Evolutionary conservation across 2,797 vertebrate species (phyloP), one percentile per base, ranked within the genome.

Genomic region (Cygnus olor): DNA sequence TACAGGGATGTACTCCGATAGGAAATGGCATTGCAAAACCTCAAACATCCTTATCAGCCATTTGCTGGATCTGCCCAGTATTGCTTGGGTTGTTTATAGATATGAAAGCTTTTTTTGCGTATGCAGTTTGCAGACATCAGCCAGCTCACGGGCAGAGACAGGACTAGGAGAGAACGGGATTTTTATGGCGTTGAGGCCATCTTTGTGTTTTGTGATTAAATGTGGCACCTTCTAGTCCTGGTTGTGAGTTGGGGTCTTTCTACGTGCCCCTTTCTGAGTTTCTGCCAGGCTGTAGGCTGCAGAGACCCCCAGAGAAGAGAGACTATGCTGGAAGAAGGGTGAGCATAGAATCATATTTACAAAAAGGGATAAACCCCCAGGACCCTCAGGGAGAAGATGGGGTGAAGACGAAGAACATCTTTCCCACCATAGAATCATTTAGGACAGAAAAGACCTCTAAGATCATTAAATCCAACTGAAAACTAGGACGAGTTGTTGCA

Each of bases 191-290:
- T 25, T 28, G 4, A 18, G 51, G 17, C 6, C 85, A 24, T 19
- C 8, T 8, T 6, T n/a, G 61, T 20, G 14, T 0, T 44, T 70
- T 73, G 28, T 57, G 2, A 56, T 54, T 14, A 30, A 69, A 81
- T 25, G 36, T 18, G 12, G 8, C 0, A 0, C 1, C 0, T 76
- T 93, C 28, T 58, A 36, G 11, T 22, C 19, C 5, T 49, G 19
- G 2, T 7, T 69, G 79, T 2, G 3, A 51, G 10, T 7, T 40
- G n/a, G 2, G 14, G 7, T 63, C 16, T 30, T 65, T 47, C 54
- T 28, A 30, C 5, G 27, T 38, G 15, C 7, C 30, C 9, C 11
- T 45, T 90, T 65, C 32, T 54, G 7, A 47, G 12, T 44, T 3
- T n/a, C 8, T 66, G 14, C 14, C 9, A 17, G 27, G 30, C 4